Evolutionary conservation across 2,797 vertebrate species (phyloP).

Genomic region (Phyllotis vaccarum): DNA sequence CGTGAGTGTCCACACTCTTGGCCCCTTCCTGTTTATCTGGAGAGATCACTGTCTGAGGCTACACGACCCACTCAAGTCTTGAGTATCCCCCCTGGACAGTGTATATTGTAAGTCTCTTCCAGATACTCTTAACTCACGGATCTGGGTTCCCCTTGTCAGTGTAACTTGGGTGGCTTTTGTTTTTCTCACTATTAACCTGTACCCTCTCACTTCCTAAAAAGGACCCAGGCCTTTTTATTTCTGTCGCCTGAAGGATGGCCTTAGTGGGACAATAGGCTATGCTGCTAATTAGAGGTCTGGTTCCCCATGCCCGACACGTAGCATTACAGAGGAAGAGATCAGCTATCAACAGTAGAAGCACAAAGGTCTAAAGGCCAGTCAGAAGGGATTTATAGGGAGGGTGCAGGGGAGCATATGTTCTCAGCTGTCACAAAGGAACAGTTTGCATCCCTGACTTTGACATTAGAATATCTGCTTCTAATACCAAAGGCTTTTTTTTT

Average conservation of each 20-base stretch:
- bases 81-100: neutral
- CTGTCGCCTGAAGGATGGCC: constrained; percentile 37
- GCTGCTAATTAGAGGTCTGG: constrained; percentile 69
- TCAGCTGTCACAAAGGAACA: constrained; percentile 84
- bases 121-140: neutral
- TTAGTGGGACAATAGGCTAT: constrained; percentile 56
- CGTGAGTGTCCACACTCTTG: neutral
- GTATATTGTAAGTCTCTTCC: neutral
- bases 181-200: constrained; percentile 36
- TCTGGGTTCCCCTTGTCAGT: neutral
- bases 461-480: constrained; percentile 83
- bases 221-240: constrained; percentile 21
- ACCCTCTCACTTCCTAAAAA: constrained; percentile 62
- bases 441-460: constrained; percentile 81
- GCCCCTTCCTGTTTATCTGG: neutral
- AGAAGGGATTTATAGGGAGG: constrained; percentile 47
- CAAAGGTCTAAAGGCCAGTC: constrained; percentile 33
- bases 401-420: constrained; percentile 72
- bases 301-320: constrained; percentile 17
- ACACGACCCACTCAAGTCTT: neutral
- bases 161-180: neutral
- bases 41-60: neutral
- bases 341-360: constrained; percentile 34
- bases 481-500: constrained; percentile 80
- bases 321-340: constrained; percentile 37